Evolutionary conservation across 2,888 invertebrate genomes (phyloP), one percentile per base, ranked within the genome.

Genomic region (Diaphora mendica): DNA sequence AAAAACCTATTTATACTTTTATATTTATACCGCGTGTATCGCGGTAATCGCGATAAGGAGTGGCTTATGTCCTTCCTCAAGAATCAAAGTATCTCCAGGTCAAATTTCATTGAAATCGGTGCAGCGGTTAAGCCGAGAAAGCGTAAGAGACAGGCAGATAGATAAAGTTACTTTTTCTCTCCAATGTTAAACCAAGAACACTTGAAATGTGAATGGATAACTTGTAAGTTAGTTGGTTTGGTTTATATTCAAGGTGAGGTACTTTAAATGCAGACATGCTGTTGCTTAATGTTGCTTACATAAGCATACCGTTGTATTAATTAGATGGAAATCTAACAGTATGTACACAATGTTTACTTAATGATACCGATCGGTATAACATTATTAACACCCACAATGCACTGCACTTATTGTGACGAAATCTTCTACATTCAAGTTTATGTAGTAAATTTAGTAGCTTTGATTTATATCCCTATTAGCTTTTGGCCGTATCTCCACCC

Each of bases 251-350:
- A 70, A 51, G 74, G 70, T 64, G 48, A 35, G 51, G 17, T 80
- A 79, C 82, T 86, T 84, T 79, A 79, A 79, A 85, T 84, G 79
- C 81, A 70, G 70, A 64, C 70, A 82, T 77, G 73, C 78, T 77
- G 82, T 86, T 86, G 82, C 80, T 77, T 73, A 83, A 83, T 75
- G 77, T 73, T 70, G 48, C 64, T 64, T 64, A 70, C 75, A 70
- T 64, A 74, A 70, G 69, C 79, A 73, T 77, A 82, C 85, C 85
- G 86, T 86, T 84, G 84, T 78, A 82, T 85, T 86, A 88, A 89
- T 88, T 86, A 85, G 79, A 85, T 84, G 82, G 82, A 85, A 84
- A 85, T 81, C 80, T 85, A 87, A 85, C 84, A 77, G 85, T 85
- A 84, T 78, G 79, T 83, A 70, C 66, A 70, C 35, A 77, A 86